These are phyloP conservation scores for Scophthalmus maximus DNA, from an alignment of 2,113 vertebrate genomes.

Conservation along the genomic window DNA sequence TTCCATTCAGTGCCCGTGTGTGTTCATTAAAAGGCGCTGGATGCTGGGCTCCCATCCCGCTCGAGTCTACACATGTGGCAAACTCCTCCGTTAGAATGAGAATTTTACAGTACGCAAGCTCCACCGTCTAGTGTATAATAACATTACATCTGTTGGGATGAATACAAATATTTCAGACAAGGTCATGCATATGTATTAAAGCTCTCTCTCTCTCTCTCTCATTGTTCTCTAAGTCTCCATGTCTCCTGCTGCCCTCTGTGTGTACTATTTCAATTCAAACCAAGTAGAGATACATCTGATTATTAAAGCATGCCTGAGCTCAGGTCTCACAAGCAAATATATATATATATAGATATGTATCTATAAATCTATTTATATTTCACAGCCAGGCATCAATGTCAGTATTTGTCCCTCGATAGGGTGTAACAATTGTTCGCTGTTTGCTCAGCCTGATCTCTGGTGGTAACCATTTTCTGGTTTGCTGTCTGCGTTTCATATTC, in stretches of 20 bases:
- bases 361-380: too few species aligned
- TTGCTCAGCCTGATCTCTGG: slow-evolving; percentile 25
- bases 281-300: slow-evolving; percentile 17
- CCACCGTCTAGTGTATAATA: neutral
- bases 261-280: slow-evolving; percentile 20
- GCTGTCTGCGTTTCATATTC: slow-evolving; percentile 5
- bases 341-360: neutral
- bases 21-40: slow-evolving; percentile 68
- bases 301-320: slow-evolving; percentile 11
- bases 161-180: slow-evolving; percentile 39
- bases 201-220: neutral
- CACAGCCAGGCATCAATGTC: slow-evolving; percentile 10
- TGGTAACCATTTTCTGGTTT: slow-evolving; percentile 16
- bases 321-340: slow-evolving; percentile 14
- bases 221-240: neutral
- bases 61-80: slow-evolving; percentile 32
- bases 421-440: slow-evolving; percentile 16
- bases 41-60: slow-evolving; percentile 34
- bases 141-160: slow-evolving; percentile 6
- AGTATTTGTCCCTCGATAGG: slow-evolving; percentile 29
- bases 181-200: slow-evolving; percentile 32
- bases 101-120: slow-evolving; percentile 40
- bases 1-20: slow-evolving; percentile 73
- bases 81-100: slow-evolving; percentile 38
- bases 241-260: neutral